Evolutionary conservation across 2,797 vertebrate genomes (phyloP).

Genomic region (Chiloscyllium punctatum): DNA sequence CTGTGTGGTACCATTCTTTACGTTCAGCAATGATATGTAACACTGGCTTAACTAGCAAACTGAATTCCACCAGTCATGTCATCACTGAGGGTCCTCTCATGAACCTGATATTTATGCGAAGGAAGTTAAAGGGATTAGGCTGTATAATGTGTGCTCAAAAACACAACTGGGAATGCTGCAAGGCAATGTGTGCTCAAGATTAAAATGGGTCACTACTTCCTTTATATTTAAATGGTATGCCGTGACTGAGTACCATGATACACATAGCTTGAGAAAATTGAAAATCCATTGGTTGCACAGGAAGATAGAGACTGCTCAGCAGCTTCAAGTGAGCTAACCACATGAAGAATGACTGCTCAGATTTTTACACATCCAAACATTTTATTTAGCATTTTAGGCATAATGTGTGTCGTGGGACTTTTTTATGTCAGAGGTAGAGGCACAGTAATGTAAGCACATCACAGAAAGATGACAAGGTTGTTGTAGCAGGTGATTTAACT

Average conservation of each 20-base stretch:
- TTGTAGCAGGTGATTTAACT: no score
- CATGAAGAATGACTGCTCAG: background rate
- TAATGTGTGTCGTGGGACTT: background rate
- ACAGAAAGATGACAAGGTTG: no score
- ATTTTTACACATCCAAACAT: background rate
- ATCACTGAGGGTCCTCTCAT: background rate
- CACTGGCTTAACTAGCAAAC: background rate
- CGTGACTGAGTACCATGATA: background rate
- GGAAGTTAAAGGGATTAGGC: background rate
- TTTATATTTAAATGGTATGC: background rate
- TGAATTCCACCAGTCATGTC: background rate
- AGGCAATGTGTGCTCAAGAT: background rate
- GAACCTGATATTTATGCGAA: background rate
- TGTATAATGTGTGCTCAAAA: background rate
- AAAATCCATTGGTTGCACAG: background rate
- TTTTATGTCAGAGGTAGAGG: background rate
- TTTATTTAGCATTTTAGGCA: background rate
- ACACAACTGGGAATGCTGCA: background rate
- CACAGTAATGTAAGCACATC: no score
- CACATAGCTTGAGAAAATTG: background rate
- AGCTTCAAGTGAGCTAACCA: background rate
- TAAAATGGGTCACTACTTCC: background rate
- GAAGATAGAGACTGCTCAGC: background rate
- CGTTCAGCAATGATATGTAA: background rate
- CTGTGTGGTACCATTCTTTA: background rate